Conservation (phyloP, 2,797 vertebrate genomes). For the Meda fulgida region DNA sequence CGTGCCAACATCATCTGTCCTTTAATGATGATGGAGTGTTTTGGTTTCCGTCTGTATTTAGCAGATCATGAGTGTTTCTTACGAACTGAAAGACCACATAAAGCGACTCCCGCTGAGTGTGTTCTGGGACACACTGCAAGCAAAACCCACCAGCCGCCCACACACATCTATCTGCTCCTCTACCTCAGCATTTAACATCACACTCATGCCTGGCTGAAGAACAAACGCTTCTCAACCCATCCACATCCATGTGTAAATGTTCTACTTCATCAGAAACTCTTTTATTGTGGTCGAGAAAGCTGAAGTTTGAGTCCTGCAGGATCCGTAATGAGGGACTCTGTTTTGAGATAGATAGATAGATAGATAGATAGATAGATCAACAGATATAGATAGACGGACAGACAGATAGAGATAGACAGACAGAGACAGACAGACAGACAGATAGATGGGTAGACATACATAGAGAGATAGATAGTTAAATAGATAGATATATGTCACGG, state of each 20-base stretch:
- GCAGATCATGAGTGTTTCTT: slow-evolving; percentile 22
- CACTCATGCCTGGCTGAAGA: slow-evolving; percentile 30
- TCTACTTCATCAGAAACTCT: slow-evolving; percentile 7
- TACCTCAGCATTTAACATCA: slow-evolving; percentile 30
- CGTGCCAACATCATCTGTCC: slow-evolving; percentile 7
- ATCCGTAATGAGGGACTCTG: neutral
- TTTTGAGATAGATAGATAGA: neutral
- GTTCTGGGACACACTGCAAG: slow-evolving; percentile 3
- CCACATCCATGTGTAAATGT: neutral
- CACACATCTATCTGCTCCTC: slow-evolving; percentile 1
- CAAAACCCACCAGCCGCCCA: slow-evolving; percentile 7
- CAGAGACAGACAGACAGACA: fast-evolving
- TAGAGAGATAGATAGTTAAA: neutral
- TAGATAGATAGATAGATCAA: fast-evolving
- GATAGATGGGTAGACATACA: neutral
- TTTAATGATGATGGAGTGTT: slow-evolving; percentile 21
- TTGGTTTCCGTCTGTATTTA: slow-evolving; percentile 30
- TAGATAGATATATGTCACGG: neutral
- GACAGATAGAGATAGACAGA: no score
- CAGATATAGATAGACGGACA: neutral
- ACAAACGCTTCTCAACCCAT: slow-evolving; percentile 10
- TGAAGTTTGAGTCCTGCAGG: neutral
- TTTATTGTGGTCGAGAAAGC: neutral
- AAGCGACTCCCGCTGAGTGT: slow-evolving; percentile 18
- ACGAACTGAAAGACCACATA: slow-evolving; percentile 2